These are phyloP conservation scores for Dromaius novaehollandiae DNA, from an alignment of 2,113 vertebrate genomes.

Conservation along the genomic window DNA sequence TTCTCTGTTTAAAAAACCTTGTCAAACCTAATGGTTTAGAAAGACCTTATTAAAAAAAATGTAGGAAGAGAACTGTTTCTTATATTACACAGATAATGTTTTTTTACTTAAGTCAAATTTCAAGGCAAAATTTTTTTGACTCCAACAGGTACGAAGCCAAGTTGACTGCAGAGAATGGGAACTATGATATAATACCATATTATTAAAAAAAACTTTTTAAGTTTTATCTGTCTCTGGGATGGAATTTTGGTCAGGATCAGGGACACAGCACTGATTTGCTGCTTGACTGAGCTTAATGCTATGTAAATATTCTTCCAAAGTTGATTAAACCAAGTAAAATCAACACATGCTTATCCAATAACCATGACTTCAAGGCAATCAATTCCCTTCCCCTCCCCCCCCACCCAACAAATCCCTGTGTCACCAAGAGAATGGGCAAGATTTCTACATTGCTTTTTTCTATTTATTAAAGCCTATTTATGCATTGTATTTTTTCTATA, in stretches of 20 bases:
- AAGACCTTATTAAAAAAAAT: background rate
- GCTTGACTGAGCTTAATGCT: background rate
- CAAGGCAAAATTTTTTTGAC: background rate
- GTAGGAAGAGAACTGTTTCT: background rate
- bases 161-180: background rate
- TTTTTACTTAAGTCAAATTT: background rate
- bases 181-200: background rate
- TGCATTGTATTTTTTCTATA: background rate
- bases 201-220: background rate
- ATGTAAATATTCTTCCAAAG: constrained; percentile 5
- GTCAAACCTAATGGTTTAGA: background rate
- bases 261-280: background rate
- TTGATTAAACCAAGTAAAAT: constrained; percentile 2
- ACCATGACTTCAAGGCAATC: background rate
- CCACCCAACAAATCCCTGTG: background rate
- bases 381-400: background rate
- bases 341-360: constrained; percentile 1
- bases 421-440: background rate
- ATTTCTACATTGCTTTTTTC: background rate
- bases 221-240: background rate
- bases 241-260: background rate
- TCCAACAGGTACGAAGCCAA: background rate
- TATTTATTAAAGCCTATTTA: background rate
- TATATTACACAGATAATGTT: background rate
- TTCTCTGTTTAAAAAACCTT: background rate